Percentiles rank a stretch among this genome's conserved stretches.
These are phyloP conservation scores for Mallotus villosus DNA, from an alignment of 2,797 vertebrate genomes.

Conservation along the genomic window DNA sequence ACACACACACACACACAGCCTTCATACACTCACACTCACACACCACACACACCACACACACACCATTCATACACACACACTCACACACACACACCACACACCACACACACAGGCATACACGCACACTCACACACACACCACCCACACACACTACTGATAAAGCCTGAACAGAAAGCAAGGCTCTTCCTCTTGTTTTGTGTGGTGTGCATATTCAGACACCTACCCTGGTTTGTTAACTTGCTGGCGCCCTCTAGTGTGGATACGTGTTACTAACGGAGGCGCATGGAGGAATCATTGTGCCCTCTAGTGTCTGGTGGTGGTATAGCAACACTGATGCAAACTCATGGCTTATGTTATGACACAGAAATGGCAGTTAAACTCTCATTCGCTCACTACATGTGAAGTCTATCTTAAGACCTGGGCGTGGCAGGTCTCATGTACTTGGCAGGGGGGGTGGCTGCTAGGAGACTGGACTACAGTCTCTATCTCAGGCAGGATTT, in stretches of 20 bases:
- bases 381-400: neutral
- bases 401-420: conserved; percentile 4
- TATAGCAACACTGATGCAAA: neutral
- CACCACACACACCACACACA: no score
- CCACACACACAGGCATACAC: no score
- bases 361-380: neutral
- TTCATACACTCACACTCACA: no score
- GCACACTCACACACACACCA: no score
- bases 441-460: conserved; percentile 10
- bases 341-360: neutral
- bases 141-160: no score
- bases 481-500: conserved; percentile 50
- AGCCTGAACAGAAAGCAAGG: conserved; percentile 5
- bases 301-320: conserved; percentile 32
- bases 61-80: no score
- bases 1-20: no score
- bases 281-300: conserved; percentile 34
- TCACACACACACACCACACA: no score
- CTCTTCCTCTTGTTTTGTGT: conserved; percentile 16
- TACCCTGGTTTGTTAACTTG: conserved; percentile 32
- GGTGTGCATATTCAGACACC: conserved; percentile 34
- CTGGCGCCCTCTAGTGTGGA: conserved; percentile 64
- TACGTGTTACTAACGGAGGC: neutral
- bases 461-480: neutral
- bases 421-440: neutral